Evolutionary conservation across 1,140 invertebrate species (phyloP).

Genomic region (Limonius californicus): DNA sequence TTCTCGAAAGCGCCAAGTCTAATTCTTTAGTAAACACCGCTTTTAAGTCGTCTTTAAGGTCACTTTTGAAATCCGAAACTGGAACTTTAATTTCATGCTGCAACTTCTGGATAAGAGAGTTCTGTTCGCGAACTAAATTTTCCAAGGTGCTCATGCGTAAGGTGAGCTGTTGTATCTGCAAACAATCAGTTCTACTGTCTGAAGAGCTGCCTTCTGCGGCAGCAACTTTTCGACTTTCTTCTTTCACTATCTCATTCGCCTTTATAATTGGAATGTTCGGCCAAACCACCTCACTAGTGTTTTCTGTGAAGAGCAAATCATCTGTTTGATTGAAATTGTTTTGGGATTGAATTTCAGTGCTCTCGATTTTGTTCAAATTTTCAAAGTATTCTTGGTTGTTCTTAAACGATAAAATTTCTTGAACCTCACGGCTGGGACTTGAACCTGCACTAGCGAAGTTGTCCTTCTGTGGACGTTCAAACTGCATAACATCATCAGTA

Average conservation of each 20-base stretch:
- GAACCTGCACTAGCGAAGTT: constrained; percentile 66
- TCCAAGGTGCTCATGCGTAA: constrained; percentile 38
- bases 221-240: constrained; percentile 27
- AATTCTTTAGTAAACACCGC: constrained; percentile 36
- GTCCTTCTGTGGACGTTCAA: constrained; percentile 28
- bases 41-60: constrained; percentile 35
- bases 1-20: constrained; percentile 41
- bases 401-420: constrained; percentile 67
- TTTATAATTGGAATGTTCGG: constrained; percentile 50
- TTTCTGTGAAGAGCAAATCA: constrained; percentile 19
- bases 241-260: constrained; percentile 45
- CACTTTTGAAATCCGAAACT: constrained; percentile 44
- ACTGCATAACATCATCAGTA: constrained; percentile 2
- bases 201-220: constrained; percentile 27
- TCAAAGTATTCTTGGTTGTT: constrained; percentile 47
- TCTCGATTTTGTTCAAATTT: constrained; percentile 35
- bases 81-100: constrained; percentile 40
- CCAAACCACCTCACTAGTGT: constrained; percentile 40
- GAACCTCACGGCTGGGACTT: constrained; percentile 81
- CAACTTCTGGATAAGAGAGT: constrained; percentile 44
- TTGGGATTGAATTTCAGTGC: constrained; percentile 24
- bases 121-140: constrained; percentile 43
- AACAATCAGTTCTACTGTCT: constrained; percentile 22
- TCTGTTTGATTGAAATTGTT: constrained; percentile 25
- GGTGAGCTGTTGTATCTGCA: constrained; percentile 36